These are phyloP conservation scores for Parazoanthus swiftii DNA, from an alignment of 92 coral and sea anemone species.

Conservation along the genomic window DNA sequence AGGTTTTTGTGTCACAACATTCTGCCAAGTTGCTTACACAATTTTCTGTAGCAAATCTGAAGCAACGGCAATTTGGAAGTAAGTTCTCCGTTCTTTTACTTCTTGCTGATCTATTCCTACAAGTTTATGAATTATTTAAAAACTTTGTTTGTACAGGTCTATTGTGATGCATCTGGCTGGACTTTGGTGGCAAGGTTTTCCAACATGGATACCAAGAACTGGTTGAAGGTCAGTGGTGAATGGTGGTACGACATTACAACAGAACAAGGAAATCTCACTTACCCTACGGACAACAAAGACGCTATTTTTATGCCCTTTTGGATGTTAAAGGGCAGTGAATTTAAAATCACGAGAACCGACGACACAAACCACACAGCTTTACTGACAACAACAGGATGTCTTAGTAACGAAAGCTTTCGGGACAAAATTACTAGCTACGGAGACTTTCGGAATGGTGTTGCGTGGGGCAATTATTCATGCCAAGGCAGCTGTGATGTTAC, in stretches of 20 bases:
- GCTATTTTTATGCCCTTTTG: slow-evolving; percentile 22
- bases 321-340: slow-evolving; percentile 14
- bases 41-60: no score
- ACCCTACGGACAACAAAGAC: slow-evolving; percentile 16
- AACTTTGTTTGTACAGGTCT: background rate
- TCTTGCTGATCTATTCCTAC: no score
- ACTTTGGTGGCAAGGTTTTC: slow-evolving; percentile 38
- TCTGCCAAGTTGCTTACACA: no score
- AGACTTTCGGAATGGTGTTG: slow-evolving; percentile 12
- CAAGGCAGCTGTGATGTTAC: background rate
- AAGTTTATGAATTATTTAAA: no score
- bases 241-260: slow-evolving; percentile 36
- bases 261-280: background rate
- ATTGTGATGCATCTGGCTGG: slow-evolving; percentile 37
- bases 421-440: slow-evolving; percentile 14
- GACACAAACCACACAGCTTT: slow-evolving; percentile 30
- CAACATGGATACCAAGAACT: slow-evolving; percentile 22
- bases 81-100: no score
- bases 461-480: background rate
- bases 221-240: slow-evolving; percentile 3
- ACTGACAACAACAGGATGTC: slow-evolving; percentile 34
- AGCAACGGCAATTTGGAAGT: no score
- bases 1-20: no score
- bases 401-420: slow-evolving; percentile 5
- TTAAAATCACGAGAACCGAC: slow-evolving; percentile 39